phyloP scores from a whole-genome alignment of 2,888 invertebrate species.

The Ypsolopha sequella region DNA sequence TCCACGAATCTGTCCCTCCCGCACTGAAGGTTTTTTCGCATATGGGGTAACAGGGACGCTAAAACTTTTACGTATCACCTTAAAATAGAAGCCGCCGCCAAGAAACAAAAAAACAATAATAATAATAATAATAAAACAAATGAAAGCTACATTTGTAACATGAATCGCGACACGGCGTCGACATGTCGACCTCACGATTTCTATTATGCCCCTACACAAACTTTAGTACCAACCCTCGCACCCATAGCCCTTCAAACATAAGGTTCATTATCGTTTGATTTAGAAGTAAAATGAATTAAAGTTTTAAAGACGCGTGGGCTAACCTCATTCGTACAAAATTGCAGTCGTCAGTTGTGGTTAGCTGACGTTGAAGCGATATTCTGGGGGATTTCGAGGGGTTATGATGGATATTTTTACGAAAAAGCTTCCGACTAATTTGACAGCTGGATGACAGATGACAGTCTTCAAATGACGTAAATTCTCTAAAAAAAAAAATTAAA shows the following conservation, averaged over 20 bases:
- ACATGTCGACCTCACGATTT: slow-evolving; percentile 35
- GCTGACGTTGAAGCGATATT: slow-evolving; percentile 22
- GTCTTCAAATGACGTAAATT: too few relatives aligned
- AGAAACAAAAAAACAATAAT: too few relatives aligned
- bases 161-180: slow-evolving; percentile 15
- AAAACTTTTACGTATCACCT: too few relatives aligned
- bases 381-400: slow-evolving; percentile 12
- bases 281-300: slow-evolving; percentile 10
- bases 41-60: too few relatives aligned
- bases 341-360: slow-evolving; percentile 42
- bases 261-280: slow-evolving; percentile 3
- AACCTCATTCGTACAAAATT: slow-evolving; percentile 48
- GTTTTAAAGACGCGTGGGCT: slow-evolving; percentile 34
- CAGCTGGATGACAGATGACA: too few relatives aligned
- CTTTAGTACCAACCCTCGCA: background rate
- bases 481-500: too few relatives aligned
- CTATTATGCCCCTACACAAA: slow-evolving; percentile 34
- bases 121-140: too few relatives aligned
- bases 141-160: slow-evolving; percentile 10
- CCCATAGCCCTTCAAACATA: slow-evolving; percentile 7
- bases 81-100: too few relatives aligned
- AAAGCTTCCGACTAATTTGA: too few relatives aligned
- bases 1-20: too few relatives aligned
- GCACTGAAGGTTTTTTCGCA: too few relatives aligned
- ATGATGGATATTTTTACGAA: too few relatives aligned